phyloP scores from a whole-genome alignment of 2,797 vertebrate species.

The Sciurus carolinensis region DNA sequence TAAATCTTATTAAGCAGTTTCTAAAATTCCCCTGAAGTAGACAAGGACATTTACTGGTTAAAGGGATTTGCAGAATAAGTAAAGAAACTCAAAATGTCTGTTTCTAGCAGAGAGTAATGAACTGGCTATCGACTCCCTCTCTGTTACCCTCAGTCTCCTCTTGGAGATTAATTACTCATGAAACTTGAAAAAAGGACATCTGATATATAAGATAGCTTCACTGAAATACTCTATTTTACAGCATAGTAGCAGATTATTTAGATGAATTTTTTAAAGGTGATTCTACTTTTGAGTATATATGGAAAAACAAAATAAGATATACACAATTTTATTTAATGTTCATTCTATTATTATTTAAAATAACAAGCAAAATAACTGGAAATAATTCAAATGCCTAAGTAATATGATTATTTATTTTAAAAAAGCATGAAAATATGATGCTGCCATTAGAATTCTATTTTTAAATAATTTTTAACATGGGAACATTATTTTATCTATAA shows the following conservation, averaged over 20 bases:
- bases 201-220: not conserved
- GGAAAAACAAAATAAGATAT: not conserved
- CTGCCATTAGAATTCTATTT: not conserved
- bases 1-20: not conserved
- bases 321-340: not conserved
- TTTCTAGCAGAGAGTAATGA: not conserved
- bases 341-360: not conserved
- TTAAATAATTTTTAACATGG: not conserved
- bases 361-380: not conserved
- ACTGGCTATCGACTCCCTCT: not conserved
- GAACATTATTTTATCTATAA: not conserved
- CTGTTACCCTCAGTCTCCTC: not conserved
- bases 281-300: not conserved
- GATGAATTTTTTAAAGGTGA: not conserved
- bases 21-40: not conserved
- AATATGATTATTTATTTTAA: not conserved
- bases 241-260: not conserved
- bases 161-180: not conserved
- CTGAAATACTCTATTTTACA: not conserved
- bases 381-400: not conserved
- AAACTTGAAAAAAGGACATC: not conserved
- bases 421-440: not conserved
- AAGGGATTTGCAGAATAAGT: conserved; percentile 31
- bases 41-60: not conserved
- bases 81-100: not conserved